A percentile compares a stretch with the other conserved stretches of the same genome.
phyloP scores from a whole-genome alignment of 1,140 invertebrate species.

The Brachionus manjavacas region DNA sequence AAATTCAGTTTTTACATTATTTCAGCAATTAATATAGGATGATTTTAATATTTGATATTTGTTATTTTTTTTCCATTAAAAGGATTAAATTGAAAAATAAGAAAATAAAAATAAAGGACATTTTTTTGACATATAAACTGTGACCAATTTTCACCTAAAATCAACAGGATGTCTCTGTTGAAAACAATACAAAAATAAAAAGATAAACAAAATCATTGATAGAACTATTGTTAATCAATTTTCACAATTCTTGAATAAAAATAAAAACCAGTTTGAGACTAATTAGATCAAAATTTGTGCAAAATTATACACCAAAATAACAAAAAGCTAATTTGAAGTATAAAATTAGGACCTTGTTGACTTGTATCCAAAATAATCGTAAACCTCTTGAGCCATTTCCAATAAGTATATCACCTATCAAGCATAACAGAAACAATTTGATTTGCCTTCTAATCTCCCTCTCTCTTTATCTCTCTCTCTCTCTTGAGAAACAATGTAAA shows the following conservation, averaged over 20 bases:
- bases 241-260: neutral
- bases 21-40: no score
- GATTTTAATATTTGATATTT: no score
- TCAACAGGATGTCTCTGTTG: neutral
- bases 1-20: no score
- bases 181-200: neutral
- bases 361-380: neutral
- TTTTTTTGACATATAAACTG: neutral
- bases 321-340: neutral
- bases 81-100: no score
- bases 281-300: constrained; percentile 6
- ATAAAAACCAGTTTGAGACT: constrained; percentile 1
- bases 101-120: neutral
- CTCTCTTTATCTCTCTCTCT: neutral
- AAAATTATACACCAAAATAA: constrained; percentile 12
- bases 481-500: neutral
- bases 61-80: no score
- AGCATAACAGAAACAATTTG: neutral
- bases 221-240: constrained; percentile 24
- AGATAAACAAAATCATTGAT: neutral
- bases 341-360: neutral
- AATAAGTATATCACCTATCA: constrained; percentile 35
- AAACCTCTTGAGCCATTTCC: constrained; percentile 17
- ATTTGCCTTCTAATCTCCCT: neutral
- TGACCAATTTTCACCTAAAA: constrained; percentile 7